Percentiles rank a stretch among this genome's conserved stretches.
Evolutionary conservation across 2,888 invertebrate species (phyloP).

Genomic region (Sericinus montela): DNA sequence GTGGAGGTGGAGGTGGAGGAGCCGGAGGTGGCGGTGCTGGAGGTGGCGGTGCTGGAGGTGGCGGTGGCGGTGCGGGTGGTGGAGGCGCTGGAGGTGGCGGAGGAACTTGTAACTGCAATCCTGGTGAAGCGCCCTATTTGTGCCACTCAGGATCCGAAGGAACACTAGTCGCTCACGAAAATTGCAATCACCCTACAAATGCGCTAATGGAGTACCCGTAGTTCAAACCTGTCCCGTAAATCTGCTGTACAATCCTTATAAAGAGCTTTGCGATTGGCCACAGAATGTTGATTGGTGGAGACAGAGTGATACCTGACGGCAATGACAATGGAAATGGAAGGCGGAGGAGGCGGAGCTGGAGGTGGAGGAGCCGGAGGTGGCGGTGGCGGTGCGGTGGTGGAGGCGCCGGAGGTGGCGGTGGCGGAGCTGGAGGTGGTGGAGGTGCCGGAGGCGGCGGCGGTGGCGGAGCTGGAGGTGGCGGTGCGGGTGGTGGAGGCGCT

Average conservation of each 20-base stretch:
- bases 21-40: too few species aligned
- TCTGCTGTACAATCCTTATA: conserved; percentile 36
- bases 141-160: conserved; percentile 33
- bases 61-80: background rate
- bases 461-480: conserved; percentile 10
- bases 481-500: too few species aligned
- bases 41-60: background rate
- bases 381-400: background rate
- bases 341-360: conserved; percentile 7
- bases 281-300: conserved; percentile 37
- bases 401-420: conserved; percentile 3
- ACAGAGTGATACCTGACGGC: conserved; percentile 28
- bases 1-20: too few species aligned
- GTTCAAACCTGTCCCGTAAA: conserved; percentile 26
- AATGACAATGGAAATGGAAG: background rate
- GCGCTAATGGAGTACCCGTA: conserved; percentile 33
- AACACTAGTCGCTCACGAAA: conserved; percentile 36
- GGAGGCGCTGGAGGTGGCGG: background rate
- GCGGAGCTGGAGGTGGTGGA: background rate
- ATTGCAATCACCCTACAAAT: conserved; percentile 43
- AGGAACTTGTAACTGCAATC: conserved; percentile 25
- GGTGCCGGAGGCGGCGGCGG: conserved; percentile 9
- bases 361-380: conserved; percentile 6
- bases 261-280: conserved; percentile 40
- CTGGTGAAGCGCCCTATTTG: conserved; percentile 39